Percentiles rank a stretch among this genome's conserved stretches.
Evolutionary conservation across 2,888 invertebrate species (phyloP).

Genomic region (Polydrusus tereticollis): DNA sequence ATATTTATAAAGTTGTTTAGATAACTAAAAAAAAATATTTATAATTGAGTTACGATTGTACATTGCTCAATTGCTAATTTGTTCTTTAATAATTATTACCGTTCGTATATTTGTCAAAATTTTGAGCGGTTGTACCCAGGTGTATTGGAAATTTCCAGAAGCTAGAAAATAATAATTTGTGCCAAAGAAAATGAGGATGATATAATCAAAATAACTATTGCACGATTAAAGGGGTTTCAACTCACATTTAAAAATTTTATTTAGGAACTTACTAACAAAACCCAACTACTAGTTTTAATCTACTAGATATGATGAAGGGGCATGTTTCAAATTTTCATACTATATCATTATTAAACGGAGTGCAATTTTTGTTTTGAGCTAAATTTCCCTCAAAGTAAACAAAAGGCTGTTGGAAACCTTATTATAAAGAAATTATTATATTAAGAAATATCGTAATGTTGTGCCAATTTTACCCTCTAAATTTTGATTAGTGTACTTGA

Average conservation of each 20-base stretch:
- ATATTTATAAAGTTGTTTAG: constrained; percentile 63
- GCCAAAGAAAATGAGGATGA: constrained; percentile 25
- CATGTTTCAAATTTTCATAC: too few species aligned
- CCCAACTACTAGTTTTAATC: too few species aligned
- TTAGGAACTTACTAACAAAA: too few species aligned
- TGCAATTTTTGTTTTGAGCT: constrained; percentile 4
- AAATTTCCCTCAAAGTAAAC: neutral
- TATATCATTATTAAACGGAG: too few species aligned
- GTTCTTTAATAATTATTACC: constrained; percentile 58
- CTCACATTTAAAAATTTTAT: too few species aligned
- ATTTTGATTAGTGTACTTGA: constrained; percentile 45
- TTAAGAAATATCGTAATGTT: constrained; percentile 36
- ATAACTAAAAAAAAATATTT: constrained; percentile 61
- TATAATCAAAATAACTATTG: constrained; percentile 4
- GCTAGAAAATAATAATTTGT: constrained; percentile 9
- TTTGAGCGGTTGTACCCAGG: constrained; percentile 40
- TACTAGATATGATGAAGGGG: too few species aligned
- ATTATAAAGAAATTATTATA: constrained; percentile 31
- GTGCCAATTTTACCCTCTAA: constrained; percentile 47
- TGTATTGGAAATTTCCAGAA: constrained; percentile 45
- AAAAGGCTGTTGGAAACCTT: constrained; percentile 34
- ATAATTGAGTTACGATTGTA: constrained; percentile 64
- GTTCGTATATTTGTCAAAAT: constrained; percentile 49
- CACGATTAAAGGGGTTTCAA: too few species aligned
- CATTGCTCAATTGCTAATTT: constrained; percentile 65